These are phyloP conservation scores for Mantis religiosa DNA, from an alignment of 2,888 invertebrate genomes.

Conservation along the genomic window DNA sequence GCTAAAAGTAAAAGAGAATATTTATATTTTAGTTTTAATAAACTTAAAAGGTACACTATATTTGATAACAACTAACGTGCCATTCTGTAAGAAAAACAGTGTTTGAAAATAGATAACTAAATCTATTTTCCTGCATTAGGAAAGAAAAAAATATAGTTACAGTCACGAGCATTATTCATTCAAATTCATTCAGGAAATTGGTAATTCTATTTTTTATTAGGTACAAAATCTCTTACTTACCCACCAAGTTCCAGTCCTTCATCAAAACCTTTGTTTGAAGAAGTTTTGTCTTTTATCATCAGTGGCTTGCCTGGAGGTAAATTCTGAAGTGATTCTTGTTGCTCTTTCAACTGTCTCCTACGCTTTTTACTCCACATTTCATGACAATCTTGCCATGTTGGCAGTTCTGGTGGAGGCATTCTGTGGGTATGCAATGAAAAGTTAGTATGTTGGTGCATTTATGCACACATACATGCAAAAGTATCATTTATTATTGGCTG, in stretches of 20 bases:
- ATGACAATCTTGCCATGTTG: constrained; percentile 97
- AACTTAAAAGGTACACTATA: neutral
- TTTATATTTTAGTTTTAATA: neutral
- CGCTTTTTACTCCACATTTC: constrained; percentile 98
- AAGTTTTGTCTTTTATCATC: constrained; percentile 22
- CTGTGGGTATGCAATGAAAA: constrained; percentile 43
- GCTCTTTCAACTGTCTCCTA: constrained; percentile 74
- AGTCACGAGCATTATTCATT: neutral
- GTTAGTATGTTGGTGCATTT: neutral
- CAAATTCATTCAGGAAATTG: neutral
- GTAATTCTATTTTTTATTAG: neutral
- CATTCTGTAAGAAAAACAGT: neutral
- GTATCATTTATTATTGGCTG: too few species aligned
- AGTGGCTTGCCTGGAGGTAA: constrained; percentile 46
- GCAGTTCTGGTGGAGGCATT: constrained; percentile 79
- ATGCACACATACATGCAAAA: too few species aligned
- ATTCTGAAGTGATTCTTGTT: constrained; percentile 47
- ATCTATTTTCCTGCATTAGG: too few species aligned
- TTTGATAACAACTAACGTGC: neutral
- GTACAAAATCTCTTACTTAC: constrained; percentile 46
- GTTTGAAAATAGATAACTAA: neutral
- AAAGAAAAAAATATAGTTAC: neutral
- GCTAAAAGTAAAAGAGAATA: neutral
- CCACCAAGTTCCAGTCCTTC: constrained; percentile 53
- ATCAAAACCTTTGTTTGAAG: constrained; percentile 42